Evolutionary conservation across 2,113 vertebrate species (phyloP).

Genomic region (Raja brachyura): DNA sequence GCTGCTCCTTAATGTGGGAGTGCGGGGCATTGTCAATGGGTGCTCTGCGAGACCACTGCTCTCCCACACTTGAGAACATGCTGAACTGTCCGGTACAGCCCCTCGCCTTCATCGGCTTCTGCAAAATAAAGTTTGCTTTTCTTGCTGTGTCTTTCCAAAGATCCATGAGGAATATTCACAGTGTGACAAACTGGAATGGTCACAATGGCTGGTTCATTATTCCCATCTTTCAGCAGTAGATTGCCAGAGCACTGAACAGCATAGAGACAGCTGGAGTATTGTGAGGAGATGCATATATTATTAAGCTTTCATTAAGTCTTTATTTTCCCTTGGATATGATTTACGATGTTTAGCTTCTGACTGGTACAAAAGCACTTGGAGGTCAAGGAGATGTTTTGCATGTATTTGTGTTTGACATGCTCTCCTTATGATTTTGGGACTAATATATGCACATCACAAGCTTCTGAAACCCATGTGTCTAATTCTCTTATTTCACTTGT

Average conservation of each 20-base stretch:
- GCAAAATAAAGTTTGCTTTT: not conserved
- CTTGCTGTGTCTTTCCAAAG: conserved; percentile 33
- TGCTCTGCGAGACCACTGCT: not conserved
- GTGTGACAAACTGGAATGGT: conserved; percentile 13
- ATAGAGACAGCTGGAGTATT: conserved; percentile 20
- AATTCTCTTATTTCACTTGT: not conserved
- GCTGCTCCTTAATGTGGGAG: not conserved
- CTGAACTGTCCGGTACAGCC: not conserved
- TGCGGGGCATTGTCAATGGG: not conserved
- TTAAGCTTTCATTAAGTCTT: conserved; percentile 31
- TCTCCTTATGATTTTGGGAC: not conserved
- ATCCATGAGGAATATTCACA: not conserved
- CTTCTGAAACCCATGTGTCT: not conserved
- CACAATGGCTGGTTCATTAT: conserved; percentile 9
- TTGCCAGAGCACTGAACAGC: not conserved
- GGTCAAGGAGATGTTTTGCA: not conserved
- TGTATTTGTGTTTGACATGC: not conserved
- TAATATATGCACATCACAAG: not conserved
- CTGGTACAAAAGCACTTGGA: not conserved
- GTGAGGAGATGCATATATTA: conserved; percentile 28
- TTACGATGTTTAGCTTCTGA: conserved; percentile 18
- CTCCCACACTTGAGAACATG: not conserved
- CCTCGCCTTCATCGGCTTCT: not conserved
- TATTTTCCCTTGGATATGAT: conserved; percentile 16
- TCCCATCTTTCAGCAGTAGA: conserved; percentile 17